Percentiles rank a stretch among this genome's conserved stretches.
These are phyloP conservation scores for Hycleus phaleratus DNA, from an alignment of 1,140 invertebrate species.

Conservation along the genomic window DNA sequence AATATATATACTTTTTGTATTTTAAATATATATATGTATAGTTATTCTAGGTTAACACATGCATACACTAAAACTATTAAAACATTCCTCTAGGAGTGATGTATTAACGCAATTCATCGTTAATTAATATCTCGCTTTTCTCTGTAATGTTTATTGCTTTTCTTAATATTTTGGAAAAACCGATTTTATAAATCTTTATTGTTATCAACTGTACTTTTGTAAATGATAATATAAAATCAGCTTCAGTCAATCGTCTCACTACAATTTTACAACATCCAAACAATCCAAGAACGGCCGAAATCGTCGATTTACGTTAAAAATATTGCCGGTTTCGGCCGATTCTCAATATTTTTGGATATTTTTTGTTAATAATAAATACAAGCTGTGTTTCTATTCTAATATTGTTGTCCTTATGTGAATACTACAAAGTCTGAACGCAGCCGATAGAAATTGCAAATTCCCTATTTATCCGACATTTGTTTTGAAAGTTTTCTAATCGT, in stretches of 20 bases:
- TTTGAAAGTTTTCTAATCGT: no score
- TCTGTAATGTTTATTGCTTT: conserved; percentile 27
- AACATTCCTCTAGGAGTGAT: conserved; percentile 17
- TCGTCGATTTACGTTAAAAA: no score
- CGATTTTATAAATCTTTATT: no score
- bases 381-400: conserved; percentile 10
- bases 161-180: conserved; percentile 1
- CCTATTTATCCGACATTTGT: not conserved
- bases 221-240: no score
- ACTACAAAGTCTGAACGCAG: conserved; percentile 7
- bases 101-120: conserved; percentile 16
- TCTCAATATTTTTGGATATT: no score
- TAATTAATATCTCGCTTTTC: conserved; percentile 4
- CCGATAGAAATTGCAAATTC: no score
- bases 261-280: no score
- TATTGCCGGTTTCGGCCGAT: no score
- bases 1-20: conserved; percentile 15
- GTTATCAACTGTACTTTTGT: no score
- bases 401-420: conserved; percentile 2
- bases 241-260: no score
- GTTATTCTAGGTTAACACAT: conserved; percentile 36
- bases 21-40: conserved; percentile 15
- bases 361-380: conserved; percentile 1
- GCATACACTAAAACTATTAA: conserved; percentile 35
- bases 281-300: no score